A percentile compares a stretch with the other conserved stretches of the same genome.
Conservation (phyloP, 2,113 vertebrate species). For the Heteronetta atricapilla region DNA sequence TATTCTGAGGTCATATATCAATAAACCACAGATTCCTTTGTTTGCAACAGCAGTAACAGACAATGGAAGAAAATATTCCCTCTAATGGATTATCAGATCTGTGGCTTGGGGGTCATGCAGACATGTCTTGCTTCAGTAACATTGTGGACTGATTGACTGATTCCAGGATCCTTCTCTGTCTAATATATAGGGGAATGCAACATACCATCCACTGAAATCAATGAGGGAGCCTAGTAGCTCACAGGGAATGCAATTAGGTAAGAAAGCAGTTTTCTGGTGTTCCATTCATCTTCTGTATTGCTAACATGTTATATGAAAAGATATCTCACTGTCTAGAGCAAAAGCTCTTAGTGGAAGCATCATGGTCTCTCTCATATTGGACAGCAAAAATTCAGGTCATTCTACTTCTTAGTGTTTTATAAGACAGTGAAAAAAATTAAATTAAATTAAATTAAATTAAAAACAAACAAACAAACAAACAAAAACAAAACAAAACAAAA, state of each 20-base stretch:
- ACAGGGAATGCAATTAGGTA: not conserved
- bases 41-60: not conserved
- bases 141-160: not conserved
- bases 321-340: not conserved
- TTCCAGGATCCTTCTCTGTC: not conserved
- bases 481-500: not conserved
- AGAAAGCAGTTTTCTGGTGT: not conserved
- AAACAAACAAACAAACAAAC: not conserved
- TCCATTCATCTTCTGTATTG: conserved; percentile 3
- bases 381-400: not conserved
- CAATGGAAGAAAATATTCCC: not conserved
- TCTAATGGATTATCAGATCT: not conserved
- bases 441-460: no score
- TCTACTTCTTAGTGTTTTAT: accelerated
- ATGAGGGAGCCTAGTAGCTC: not conserved
- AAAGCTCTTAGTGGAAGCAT: not conserved
- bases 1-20: not conserved
- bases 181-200: not conserved
- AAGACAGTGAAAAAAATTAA: not conserved
- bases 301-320: not conserved
- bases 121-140: accelerated
- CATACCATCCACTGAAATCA: not conserved
- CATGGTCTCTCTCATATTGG: accelerated
- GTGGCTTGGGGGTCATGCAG: accelerated
- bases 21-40: accelerated